These are phyloP conservation scores for Leptopterna dolabrata DNA, from an alignment of 2,888 invertebrate species.

Conservation along the genomic window DNA sequence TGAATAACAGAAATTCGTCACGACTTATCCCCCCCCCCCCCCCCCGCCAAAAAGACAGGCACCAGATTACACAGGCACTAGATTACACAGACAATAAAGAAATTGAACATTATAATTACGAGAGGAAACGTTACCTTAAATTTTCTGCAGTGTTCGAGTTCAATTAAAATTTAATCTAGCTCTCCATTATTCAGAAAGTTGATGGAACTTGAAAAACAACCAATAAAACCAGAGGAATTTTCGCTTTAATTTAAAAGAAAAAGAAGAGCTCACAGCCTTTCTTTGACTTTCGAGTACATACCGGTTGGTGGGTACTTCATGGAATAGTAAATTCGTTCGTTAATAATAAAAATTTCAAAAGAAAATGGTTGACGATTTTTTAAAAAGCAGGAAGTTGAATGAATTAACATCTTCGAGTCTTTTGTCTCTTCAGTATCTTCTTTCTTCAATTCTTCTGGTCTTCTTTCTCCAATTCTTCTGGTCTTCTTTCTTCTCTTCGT, in stretches of 20 bases:
- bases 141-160: not conserved
- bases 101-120: not conserved
- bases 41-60: too few relatives aligned
- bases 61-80: too few relatives aligned
- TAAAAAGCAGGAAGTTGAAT: too few relatives aligned
- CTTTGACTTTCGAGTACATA: too few relatives aligned
- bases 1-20: too few relatives aligned
- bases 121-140: not conserved
- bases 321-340: too few relatives aligned
- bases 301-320: too few relatives aligned
- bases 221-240: too few relatives aligned
- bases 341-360: too few relatives aligned
- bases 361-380: too few relatives aligned
- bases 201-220: too few relatives aligned
- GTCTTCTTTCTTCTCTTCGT: constrained; percentile 19
- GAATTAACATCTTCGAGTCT: not conserved
- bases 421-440: not conserved
- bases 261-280: not conserved
- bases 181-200: not conserved
- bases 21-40: too few relatives aligned
- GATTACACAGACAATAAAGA: not conserved
- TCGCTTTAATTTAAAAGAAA: not conserved
- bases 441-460: not conserved
- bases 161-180: not conserved
- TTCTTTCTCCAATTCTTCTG: not conserved